Evolutionary conservation across 2,797 vertebrate genomes (phyloP).

Genomic region (Cyprinella venusta): DNA sequence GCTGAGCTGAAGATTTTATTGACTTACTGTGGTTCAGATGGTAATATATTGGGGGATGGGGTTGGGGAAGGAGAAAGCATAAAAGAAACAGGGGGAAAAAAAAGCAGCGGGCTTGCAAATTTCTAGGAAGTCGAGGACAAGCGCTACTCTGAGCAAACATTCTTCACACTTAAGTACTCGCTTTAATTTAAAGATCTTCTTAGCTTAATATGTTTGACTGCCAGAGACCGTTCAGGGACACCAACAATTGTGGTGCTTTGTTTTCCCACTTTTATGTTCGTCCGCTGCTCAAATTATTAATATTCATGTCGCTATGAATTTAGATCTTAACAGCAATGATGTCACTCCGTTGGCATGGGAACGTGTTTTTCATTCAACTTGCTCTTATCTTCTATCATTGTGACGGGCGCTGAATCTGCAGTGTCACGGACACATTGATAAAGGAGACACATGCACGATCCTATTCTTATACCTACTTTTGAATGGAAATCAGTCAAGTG

Average conservation of each 20-base stretch:
- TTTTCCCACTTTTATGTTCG: neutral
- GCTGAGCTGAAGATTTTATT: conserved; percentile 54
- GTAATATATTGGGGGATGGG: conserved; percentile 51
- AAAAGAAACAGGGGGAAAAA: conserved; percentile 14
- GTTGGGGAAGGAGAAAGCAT: conserved; percentile 22
- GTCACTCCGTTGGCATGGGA: conserved; percentile 44
- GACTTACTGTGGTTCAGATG: conserved; percentile 53
- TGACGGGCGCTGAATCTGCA: neutral
- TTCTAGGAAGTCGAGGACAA: conserved; percentile 55
- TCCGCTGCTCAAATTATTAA: neutral
- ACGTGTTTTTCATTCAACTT: conserved; percentile 41
- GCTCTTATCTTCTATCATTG: conserved; percentile 3
- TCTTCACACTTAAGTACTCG: conserved; percentile 22
- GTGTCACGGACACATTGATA: conserved; percentile 1
- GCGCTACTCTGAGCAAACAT: conserved; percentile 36
- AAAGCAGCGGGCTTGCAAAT: conserved; percentile 38
- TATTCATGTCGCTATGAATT: conserved; percentile 27
- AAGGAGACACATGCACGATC: conserved; percentile 5
- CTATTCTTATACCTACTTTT: conserved; percentile 21
- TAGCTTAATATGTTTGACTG: neutral
- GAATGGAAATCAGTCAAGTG: conserved; percentile 6
- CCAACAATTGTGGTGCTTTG: neutral
- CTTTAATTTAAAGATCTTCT: conserved; percentile 32
- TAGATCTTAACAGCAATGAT: conserved; percentile 35
- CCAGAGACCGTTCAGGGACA: neutral